These are phyloP conservation scores for Notiomystis cincta DNA, from an alignment of 2,113 vertebrate species.

Conservation along the genomic window DNA sequence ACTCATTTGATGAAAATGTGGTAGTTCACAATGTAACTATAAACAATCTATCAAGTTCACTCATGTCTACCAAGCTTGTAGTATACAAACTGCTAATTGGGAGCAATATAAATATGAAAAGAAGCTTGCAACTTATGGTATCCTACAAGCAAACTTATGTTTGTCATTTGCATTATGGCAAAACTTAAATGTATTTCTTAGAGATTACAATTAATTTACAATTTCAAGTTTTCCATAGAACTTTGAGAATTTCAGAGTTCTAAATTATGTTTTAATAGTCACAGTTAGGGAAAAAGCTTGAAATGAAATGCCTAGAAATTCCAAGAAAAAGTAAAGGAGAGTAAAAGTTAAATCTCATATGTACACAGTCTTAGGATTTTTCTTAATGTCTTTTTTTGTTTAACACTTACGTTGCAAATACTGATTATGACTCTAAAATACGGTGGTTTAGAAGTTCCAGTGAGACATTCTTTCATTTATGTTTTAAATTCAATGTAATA, in stretches of 20 bases:
- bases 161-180: not conserved
- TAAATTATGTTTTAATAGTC: not conserved
- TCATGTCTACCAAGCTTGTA: not conserved
- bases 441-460: not conserved
- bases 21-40: not conserved
- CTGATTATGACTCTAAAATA: not conserved
- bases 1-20: not conserved
- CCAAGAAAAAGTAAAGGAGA: not conserved
- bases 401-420: not conserved
- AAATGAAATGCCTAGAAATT: not conserved
- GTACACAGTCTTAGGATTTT: not conserved
- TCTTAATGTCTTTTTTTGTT: not conserved
- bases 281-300: not conserved
- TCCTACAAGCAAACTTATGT: not conserved
- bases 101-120: not conserved
- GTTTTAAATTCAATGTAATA: not conserved
- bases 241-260: not conserved
- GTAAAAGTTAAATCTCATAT: not conserved
- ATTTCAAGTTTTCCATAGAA: not conserved
- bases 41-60: not conserved
- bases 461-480: not conserved
- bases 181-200: not conserved
- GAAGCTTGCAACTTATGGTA: not conserved
- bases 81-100: not conserved
- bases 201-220: not conserved